phyloP scores from a whole-genome alignment of 2,797 vertebrate genomes.

The Steatocranus sp. region DNA sequence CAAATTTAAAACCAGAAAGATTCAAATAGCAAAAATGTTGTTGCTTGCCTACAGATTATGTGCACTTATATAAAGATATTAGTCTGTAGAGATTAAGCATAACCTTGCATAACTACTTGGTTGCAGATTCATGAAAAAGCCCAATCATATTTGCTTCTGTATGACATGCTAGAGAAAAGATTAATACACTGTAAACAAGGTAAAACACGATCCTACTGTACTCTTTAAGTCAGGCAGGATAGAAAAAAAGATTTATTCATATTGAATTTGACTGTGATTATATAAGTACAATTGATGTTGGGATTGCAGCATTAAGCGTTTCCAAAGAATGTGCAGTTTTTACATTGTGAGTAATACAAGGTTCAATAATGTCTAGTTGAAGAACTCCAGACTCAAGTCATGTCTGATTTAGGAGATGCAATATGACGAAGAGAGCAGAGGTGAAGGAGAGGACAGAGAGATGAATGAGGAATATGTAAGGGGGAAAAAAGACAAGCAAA shows the following conservation, averaged over 20 bases:
- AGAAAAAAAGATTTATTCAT: conserved; percentile 7
- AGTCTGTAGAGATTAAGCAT: not conserved
- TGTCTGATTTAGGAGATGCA: conserved; percentile 40
- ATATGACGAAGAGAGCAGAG: not conserved
- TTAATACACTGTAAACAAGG: not conserved
- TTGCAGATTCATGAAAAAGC: not conserved
- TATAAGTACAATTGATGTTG: not conserved
- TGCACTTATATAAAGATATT: not conserved
- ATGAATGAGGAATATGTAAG: not conserved
- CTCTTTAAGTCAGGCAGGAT: not conserved
- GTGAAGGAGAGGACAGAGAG: conserved; percentile 30
- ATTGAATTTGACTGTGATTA: not conserved
- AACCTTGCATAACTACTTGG: not conserved
- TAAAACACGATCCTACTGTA: not conserved
- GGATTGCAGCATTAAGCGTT: not conserved
- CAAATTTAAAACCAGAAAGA: not conserved
- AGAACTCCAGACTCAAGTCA: conserved; percentile 22
- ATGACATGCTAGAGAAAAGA: not conserved
- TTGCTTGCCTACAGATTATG: not conserved
- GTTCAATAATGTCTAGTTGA: conserved; percentile 1
- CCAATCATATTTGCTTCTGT: not conserved
- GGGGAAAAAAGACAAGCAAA: not conserved
- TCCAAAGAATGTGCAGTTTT: not conserved
- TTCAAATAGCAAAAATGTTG: not conserved
- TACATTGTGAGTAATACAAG: not conserved